Evolutionary conservation across 1,140 invertebrate species (phyloP).

Genomic region (Microplitis demolitor): DNA sequence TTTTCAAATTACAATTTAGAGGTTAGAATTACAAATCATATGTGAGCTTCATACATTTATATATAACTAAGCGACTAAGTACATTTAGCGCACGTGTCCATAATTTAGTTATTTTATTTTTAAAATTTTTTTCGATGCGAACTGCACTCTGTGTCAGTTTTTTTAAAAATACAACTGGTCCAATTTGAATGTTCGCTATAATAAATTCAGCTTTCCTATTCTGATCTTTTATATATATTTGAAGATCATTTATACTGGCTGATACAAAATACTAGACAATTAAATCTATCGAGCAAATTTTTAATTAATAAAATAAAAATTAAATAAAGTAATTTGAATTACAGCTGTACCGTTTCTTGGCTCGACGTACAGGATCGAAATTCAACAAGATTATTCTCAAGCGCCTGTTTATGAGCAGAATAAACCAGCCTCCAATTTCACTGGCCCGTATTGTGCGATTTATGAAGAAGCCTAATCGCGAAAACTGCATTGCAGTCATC

Average conservation of each 20-base stretch:
- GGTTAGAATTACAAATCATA: constrained; percentile 18
- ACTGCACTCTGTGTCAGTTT: constrained; percentile 52
- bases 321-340: constrained; percentile 42
- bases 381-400: constrained; percentile 96
- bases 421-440: constrained; percentile 91
- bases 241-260: constrained; percentile 44
- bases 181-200: constrained; percentile 57
- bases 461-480: constrained; percentile 86
- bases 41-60: background rate
- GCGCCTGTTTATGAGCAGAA: constrained; percentile 96
- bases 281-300: too few relatives aligned
- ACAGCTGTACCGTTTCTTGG: constrained; percentile 95
- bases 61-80: too few relatives aligned
- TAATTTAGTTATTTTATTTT: too few relatives aligned
- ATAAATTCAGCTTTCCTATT: constrained; percentile 47
- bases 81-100: too few relatives aligned
- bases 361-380: constrained; percentile 90
- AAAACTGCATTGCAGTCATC: constrained; percentile 88
- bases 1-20: background rate
- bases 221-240: constrained; percentile 29
- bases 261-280: constrained; percentile 41
- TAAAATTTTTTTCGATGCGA: constrained; percentile 33
- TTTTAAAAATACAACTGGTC: constrained; percentile 32
- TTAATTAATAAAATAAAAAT: too few relatives aligned
- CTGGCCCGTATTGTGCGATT: constrained; percentile 82